Evolutionary conservation across 2,113 vertebrate genomes (phyloP), one percentile per base, ranked within the genome.

Genomic region (Hemiscyllium ocellatum): DNA sequence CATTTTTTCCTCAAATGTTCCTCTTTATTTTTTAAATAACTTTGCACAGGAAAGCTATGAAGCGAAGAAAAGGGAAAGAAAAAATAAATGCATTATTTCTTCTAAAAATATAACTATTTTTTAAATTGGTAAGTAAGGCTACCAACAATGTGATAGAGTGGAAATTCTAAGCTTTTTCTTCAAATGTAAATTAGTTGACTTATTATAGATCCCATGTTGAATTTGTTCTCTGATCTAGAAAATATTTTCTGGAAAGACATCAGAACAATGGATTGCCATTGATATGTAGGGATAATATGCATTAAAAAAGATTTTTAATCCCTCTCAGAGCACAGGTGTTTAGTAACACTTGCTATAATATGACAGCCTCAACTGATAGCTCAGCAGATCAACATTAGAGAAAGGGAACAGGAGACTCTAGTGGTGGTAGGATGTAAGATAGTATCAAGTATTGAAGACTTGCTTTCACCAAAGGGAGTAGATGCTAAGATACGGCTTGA

Each of bases 141-240:
- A 42, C 68, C 72, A 69, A 42, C 47, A 50, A 15, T 72, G 37
- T 4, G 94, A 72, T 42, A 50, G 85, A 50, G 22, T 12, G 24
- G 85, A 87, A 22, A 13, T n/a, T 66, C n/a, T n/a, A 37, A 19
- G 24, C 69, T 76, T 50, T 52, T 33, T 76, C 47, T 70, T 70
- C 47, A 72, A 95, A 95, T 52, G 24, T 26, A 13, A 29, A 37
- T 52, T 22, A 29, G 86, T 89, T 12, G 50, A 89, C 56, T 52
- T 89, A 42, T 94, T 70, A 37, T 70, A 95, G 4, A 52, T 95
- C 50, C 94, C 26, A 95, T 15, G 47, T 8, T 52, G 94, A 95
- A 95, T 47, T 95, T 95, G 68, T 72, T 72, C 94, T 95, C 94
- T 70, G 37, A 95, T 95, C 94, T 33, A 70, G 94, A 76, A 70